Percentiles rank a stretch among this genome's conserved stretches.
These are phyloP conservation scores for Rhynchophorus ferrugineus DNA, from an alignment of 1,140 invertebrate species.

Conservation along the genomic window DNA sequence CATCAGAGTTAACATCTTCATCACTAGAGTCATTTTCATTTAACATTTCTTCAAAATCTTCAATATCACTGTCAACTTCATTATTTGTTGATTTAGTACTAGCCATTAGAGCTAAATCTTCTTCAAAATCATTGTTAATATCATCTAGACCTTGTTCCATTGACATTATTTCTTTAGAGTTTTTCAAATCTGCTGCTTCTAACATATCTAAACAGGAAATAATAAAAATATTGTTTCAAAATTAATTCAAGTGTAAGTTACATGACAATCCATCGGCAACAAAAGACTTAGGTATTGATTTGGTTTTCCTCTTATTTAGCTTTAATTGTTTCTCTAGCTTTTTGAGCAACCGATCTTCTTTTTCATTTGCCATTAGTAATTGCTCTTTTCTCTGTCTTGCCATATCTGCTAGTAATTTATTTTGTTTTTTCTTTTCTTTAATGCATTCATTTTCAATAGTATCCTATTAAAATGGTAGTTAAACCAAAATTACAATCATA, in stretches of 20 bases:
- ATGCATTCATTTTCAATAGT: conserved; percentile 20
- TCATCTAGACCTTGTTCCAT: conserved; percentile 57
- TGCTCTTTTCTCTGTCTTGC: conserved; percentile 53
- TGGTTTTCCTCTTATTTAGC: conserved; percentile 69
- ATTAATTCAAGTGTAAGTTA: conserved; percentile 45
- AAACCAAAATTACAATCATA: no score
- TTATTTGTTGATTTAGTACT: conserved; percentile 19
- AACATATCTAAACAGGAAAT: conserved; percentile 53
- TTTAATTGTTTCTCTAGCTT: conserved; percentile 77
- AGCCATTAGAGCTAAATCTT: conserved; percentile 48
- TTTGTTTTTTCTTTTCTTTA: conserved; percentile 41
- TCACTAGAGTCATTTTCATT: conserved; percentile 23
- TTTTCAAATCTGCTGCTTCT: conserved; percentile 71
- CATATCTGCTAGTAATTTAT: conserved; percentile 47
- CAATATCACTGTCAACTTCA: conserved; percentile 27
- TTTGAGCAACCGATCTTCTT: conserved; percentile 74
- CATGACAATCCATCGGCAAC: conserved; percentile 77
- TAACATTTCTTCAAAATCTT: conserved; percentile 25
- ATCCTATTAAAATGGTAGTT: no score
- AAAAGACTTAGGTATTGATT: conserved; percentile 71
- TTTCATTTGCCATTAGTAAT: conserved; percentile 60
- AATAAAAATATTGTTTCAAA: not conserved
- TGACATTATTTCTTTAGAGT: conserved; percentile 52
- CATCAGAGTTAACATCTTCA: conserved; percentile 33
- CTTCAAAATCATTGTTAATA: conserved; percentile 57